phyloP scores from a whole-genome alignment of 2,888 invertebrate genomes.

The Bibio marci region DNA sequence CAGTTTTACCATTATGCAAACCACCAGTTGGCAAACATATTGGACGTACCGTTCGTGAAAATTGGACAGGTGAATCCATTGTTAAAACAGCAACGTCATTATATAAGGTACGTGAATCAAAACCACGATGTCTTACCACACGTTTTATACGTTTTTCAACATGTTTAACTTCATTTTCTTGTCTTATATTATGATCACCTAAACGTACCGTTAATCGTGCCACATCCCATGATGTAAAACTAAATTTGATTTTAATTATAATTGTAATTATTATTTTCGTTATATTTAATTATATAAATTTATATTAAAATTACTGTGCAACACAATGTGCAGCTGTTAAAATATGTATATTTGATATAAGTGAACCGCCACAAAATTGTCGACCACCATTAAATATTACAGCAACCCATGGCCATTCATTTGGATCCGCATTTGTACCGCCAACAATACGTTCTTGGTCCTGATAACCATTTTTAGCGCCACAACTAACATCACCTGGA shows the following conservation, averaged over 20 bases:
- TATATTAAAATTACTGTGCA: slow-evolving; percentile 46
- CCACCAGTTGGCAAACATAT: slow-evolving; percentile 50
- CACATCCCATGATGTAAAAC: slow-evolving; percentile 81
- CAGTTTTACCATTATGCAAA: slow-evolving; percentile 49
- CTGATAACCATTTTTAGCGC: slow-evolving; percentile 60
- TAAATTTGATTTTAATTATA: slow-evolving; percentile 23
- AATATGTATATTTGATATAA: slow-evolving; percentile 62
- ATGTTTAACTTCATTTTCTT: slow-evolving; percentile 55
- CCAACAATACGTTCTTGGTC: slow-evolving; percentile 76
- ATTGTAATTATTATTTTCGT: no score
- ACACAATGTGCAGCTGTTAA: slow-evolving; percentile 80
- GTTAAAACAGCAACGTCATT: slow-evolving; percentile 73
- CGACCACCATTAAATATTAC: slow-evolving; percentile 67
- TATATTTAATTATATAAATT: no score
- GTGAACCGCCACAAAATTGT: slow-evolving; percentile 66
- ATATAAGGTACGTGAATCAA: slow-evolving; percentile 68
- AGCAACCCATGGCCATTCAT: slow-evolving; percentile 77
- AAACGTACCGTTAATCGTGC: slow-evolving; percentile 62
- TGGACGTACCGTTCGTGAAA: slow-evolving; percentile 52
- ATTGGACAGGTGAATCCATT: slow-evolving; percentile 56
- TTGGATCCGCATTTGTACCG: slow-evolving; percentile 60
- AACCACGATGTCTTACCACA: slow-evolving; percentile 70
- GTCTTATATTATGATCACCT: slow-evolving; percentile 70
- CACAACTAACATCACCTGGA: slow-evolving; percentile 37
- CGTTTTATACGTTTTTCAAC: slow-evolving; percentile 63